Base-by-base conservation (phyloP, 2,797 vertebrate genomes). In the Melanotaenia boesemani region DNA sequence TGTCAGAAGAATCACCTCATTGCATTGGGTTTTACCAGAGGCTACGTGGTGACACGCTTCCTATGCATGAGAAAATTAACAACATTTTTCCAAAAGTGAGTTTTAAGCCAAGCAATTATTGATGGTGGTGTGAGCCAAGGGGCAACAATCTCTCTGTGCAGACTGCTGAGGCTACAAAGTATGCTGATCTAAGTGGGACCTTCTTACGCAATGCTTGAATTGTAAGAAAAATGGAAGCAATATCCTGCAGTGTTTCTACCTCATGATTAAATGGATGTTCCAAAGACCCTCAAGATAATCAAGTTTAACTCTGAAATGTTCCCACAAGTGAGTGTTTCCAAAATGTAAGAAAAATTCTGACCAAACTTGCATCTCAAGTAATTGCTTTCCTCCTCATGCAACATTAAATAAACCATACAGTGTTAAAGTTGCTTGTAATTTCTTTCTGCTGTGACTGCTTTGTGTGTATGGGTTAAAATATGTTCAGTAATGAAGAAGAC, bases 1-100 rank as follows among this genome's bases (percentile, higher is more conserved):
- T 79, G 67, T 88, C 75, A 84, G 74, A 72, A 81, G 79, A 81
- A 84, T 76, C 76, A 60, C 74, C 83, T 80, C 48, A 79, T 81
- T 64, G 52, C 83, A 28, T 66, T 72, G 64, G 57, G 75, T 63
- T 59, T 72, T 28, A 67, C 74, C 73, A 52, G 62, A 18, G 67
- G 76, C 83, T 80, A 24, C 62, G 75, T 65, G 2, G 76, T 60
- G 81, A 76, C 67, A 36, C 48, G 32, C 55, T 58, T 22, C 64
- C 72, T 81, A 76, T 48, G 67, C 80, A 55, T 44, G 72, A 60
- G 68, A 66, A 74, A 86, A 81, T 74, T 65, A 81, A 80, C 82
- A 79, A 66, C 72, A n/a, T 61, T 24, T 46, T 70, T 79, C 37
- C 67, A 57, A 76, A 65, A 62, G 72, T 58, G 72, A 61, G 24